A percentile compares a stretch with the other conserved stretches of the same genome.
Evolutionary conservation across 2,113 vertebrate species (phyloP).

Genomic region (Sapajus apella): DNA sequence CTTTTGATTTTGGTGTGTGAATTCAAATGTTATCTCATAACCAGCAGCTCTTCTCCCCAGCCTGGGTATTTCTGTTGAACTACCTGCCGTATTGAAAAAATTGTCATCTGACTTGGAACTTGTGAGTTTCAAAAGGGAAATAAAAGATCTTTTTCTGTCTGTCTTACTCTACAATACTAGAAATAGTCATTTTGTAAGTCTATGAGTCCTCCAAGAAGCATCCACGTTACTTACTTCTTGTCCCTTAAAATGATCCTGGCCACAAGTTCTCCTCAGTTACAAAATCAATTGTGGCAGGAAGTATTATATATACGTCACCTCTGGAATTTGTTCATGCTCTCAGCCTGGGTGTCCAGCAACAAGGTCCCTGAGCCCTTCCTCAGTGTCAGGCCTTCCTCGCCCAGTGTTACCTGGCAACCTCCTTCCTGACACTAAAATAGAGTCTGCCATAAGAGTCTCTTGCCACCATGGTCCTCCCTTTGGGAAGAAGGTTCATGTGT

Average conservation of each 20-base stretch:
- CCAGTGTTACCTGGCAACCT: rapidly evolving
- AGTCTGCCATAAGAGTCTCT: neutral
- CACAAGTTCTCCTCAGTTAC: neutral
- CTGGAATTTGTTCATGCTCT: neutral
- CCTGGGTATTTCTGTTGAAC: neutral
- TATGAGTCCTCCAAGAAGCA: neutral
- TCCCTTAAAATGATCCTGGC: neutral
- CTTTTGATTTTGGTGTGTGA: conserved; percentile 53
- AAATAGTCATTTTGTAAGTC: neutral
- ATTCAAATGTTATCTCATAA: conserved; percentile 19
- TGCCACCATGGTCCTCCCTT: neutral
- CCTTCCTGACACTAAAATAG: neutral
- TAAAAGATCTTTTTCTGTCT: neutral
- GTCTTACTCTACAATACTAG: neutral
- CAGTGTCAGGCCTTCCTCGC: neutral
- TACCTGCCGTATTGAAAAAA: neutral
- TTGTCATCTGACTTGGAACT: neutral
- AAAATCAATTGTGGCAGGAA: neutral
- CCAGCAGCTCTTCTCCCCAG: neutral
- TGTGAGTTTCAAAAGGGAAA: conserved; percentile 14
- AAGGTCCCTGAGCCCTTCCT: neutral
- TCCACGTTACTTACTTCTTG: neutral
- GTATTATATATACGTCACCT: neutral
- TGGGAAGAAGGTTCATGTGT: neutral
- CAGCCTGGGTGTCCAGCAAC: neutral